Percentiles rank a stretch among this genome's conserved stretches.
phyloP scores from a whole-genome alignment of 2,797 vertebrate species.

The Pempheris klunzingeri region DNA sequence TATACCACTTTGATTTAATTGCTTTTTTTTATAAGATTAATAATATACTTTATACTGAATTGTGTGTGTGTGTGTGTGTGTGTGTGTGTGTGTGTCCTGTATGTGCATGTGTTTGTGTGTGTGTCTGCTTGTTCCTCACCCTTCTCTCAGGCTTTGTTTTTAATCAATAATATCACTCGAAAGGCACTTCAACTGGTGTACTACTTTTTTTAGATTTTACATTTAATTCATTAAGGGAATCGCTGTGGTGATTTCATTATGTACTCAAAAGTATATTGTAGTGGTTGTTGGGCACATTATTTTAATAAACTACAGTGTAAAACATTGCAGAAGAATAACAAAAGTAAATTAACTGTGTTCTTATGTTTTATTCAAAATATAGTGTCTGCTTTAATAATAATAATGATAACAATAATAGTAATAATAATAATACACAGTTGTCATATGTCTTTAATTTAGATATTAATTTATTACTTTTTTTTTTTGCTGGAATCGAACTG shows the following conservation, averaged over 20 bases:
- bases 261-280: slow-evolving; percentile 27
- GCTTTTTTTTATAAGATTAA: slow-evolving; percentile 85
- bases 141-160: slow-evolving; percentile 74
- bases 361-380: slow-evolving; percentile 14
- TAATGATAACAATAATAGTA: slow-evolving; percentile 1
- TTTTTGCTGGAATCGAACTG: not conserved
- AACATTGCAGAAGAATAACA: not conserved
- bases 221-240: slow-evolving; percentile 65
- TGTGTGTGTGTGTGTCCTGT: slow-evolving; percentile 50
- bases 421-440: not conserved
- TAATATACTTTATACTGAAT: slow-evolving; percentile 82
- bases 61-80: slow-evolving; percentile 59
- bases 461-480: not conserved
- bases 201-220: slow-evolving; percentile 58
- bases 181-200: slow-evolving; percentile 63
- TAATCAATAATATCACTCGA: slow-evolving; percentile 81
- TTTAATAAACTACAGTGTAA: slow-evolving; percentile 34
- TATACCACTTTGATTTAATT: slow-evolving; percentile 87
- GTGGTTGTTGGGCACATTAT: slow-evolving; percentile 23
- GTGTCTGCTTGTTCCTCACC: slow-evolving; percentile 37
- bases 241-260: slow-evolving; percentile 40
- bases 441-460: slow-evolving; percentile 21
- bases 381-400: slow-evolving; percentile 5
- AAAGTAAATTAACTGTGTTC: not conserved
- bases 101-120: slow-evolving; percentile 42